A percentile compares a stretch with the other conserved stretches of the same genome.
phyloP scores from a whole-genome alignment of 2,888 invertebrate genomes.

The Scrobipalpa atriplicella region DNA sequence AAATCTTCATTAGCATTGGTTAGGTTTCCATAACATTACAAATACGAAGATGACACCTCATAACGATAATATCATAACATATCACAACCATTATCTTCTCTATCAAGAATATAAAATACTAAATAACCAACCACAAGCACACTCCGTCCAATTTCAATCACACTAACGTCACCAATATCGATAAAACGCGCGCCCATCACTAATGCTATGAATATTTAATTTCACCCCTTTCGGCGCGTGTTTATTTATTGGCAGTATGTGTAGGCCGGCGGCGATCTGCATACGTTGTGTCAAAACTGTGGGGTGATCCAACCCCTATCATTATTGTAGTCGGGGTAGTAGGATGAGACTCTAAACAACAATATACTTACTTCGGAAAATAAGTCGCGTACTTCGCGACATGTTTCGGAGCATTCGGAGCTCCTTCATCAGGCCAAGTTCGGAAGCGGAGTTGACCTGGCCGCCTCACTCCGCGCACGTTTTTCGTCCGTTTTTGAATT shows the following conservation, averaged over 20 bases:
- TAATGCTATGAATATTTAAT: slow-evolving; percentile 77
- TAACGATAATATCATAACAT: too few species aligned
- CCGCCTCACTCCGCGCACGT: too few species aligned
- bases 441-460: too few species aligned
- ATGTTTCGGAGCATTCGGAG: too few species aligned
- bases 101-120: background rate
- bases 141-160: background rate
- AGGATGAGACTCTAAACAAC: background rate
- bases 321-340: slow-evolving; percentile 26
- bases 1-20: too few species aligned
- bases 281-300: slow-evolving; percentile 66
- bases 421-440: too few species aligned
- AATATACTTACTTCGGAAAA: too few species aligned
- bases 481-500: too few species aligned
- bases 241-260: slow-evolving; percentile 82
- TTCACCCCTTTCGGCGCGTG: slow-evolving; percentile 75
- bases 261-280: slow-evolving; percentile 74
- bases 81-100: too few species aligned
- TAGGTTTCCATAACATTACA: too few species aligned
- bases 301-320: slow-evolving; percentile 49
- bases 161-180: background rate
- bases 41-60: too few species aligned
- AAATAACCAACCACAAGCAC: background rate
- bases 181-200: slow-evolving; percentile 47
- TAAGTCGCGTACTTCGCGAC: too few species aligned